These are phyloP conservation scores for Aramus guarauna DNA, from an alignment of 2,113 vertebrate genomes.

Conservation along the genomic window DNA sequence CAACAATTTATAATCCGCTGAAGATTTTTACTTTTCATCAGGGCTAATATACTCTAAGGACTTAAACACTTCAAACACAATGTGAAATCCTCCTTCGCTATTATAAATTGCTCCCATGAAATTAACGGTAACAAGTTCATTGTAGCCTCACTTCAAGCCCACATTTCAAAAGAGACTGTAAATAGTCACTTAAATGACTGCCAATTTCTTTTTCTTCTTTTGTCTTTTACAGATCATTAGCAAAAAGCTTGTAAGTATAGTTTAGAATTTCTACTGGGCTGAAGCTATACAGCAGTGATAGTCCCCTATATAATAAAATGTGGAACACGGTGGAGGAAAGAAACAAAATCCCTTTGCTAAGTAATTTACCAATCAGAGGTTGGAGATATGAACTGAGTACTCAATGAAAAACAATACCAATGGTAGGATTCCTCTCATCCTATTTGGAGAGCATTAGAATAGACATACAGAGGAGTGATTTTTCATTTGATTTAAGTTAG, in stretches of 20 bases:
- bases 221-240: background rate
- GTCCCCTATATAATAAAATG: background rate
- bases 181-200: background rate
- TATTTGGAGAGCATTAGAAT: background rate
- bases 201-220: background rate
- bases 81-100: background rate
- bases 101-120: background rate
- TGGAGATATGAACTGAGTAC: background rate
- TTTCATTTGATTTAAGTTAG: background rate
- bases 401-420: background rate
- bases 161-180: background rate
- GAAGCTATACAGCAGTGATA: background rate
- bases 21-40: background rate
- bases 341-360: background rate
- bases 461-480: background rate
- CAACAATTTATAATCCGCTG: background rate
- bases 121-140: background rate
- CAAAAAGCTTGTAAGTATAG: background rate
- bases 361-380: background rate
- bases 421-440: background rate
- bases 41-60: background rate
- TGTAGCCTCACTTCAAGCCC: background rate
- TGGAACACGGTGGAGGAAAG: background rate
- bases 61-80: background rate
- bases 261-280: background rate